phyloP scores from a whole-genome alignment of 2,113 vertebrate species.

The Mesitornis unicolor region DNA sequence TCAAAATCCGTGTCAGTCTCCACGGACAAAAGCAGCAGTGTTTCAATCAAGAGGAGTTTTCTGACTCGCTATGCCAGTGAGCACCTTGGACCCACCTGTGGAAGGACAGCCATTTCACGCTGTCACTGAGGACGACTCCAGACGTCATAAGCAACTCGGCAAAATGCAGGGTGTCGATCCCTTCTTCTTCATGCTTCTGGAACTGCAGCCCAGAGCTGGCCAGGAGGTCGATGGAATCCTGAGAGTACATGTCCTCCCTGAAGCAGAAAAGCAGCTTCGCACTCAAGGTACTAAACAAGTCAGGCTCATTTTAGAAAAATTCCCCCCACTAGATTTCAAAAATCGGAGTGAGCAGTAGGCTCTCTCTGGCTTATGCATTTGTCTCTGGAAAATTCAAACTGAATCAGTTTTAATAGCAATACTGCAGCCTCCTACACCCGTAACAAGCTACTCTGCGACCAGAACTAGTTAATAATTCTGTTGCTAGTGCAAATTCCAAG shows the following conservation, averaged over 20 bases:
- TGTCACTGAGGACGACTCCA: conserved; percentile 95
- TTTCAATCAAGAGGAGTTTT: background rate
- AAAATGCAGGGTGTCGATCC: conserved; percentile 95
- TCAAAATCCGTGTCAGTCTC: background rate
- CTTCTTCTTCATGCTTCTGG: conserved; percentile 96
- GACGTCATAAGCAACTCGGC: conserved; percentile 98
- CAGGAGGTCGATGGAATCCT: conserved; percentile 96
- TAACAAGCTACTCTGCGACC: background rate
- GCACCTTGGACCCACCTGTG: conserved; percentile 82
- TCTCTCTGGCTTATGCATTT: background rate
- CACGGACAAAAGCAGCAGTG: background rate
- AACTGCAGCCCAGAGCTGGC: conserved; percentile 97
- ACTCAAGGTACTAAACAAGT: background rate
- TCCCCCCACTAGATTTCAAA: background rate
- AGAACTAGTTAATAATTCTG: background rate
- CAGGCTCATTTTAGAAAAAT: background rate
- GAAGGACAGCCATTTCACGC: conserved; percentile 97
- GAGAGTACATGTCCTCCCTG: conserved; percentile 99
- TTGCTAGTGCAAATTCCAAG: background rate
- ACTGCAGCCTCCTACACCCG: background rate
- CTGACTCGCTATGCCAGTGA: background rate
- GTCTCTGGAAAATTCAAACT: background rate
- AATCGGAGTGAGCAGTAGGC: background rate
- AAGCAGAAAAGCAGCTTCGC: background rate
- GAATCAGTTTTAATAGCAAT: background rate